phyloP scores from a whole-genome alignment of 2,888 invertebrate genomes.

The Hyposoter didymator region DNA sequence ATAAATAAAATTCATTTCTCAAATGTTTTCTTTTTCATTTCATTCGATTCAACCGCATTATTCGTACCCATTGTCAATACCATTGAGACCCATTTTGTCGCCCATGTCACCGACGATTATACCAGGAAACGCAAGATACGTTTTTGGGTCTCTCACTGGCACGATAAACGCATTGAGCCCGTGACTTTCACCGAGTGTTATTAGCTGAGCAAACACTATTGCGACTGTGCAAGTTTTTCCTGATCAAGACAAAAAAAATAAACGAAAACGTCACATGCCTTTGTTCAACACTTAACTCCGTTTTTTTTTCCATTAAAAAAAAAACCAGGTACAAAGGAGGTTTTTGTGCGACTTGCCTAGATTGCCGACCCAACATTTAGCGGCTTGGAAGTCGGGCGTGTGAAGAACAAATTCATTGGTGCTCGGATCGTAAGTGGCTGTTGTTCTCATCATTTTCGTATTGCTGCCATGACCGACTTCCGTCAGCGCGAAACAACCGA shows the following conservation, averaged over 20 bases:
- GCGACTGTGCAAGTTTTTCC: slow-evolving; percentile 94
- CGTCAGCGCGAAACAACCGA: slow-evolving; percentile 93
- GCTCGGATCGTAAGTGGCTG: slow-evolving; percentile 91
- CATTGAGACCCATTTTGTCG: slow-evolving; percentile 95
- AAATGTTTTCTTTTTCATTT: background rate
- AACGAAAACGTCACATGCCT: background rate
- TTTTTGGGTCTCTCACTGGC: slow-evolving; percentile 92
- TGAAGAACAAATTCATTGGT: slow-evolving; percentile 90
- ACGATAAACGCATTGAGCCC: slow-evolving; percentile 96
- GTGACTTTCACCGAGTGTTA: slow-evolving; percentile 91
- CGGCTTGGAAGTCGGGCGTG: slow-evolving; percentile 91
- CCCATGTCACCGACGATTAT: slow-evolving; percentile 96
- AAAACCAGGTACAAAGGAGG: slow-evolving; percentile 15
- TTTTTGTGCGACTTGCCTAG: slow-evolving; percentile 84
- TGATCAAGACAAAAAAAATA: slow-evolving; percentile 73
- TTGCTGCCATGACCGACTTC: slow-evolving; percentile 97
- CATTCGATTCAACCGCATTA: background rate
- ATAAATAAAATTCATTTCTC: background rate
- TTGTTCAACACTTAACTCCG: background rate
- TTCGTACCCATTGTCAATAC: slow-evolving; percentile 94
- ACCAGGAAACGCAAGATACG: slow-evolving; percentile 92
- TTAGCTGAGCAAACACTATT: slow-evolving; percentile 95
- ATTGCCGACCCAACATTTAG: slow-evolving; percentile 94
- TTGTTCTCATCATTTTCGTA: slow-evolving; percentile 94
- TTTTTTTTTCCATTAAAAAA: background rate